A percentile compares a stretch with the other conserved stretches of the same genome.
Conservation (phyloP, 1,140 invertebrate species). For the Procambarus clarkii region DNA sequence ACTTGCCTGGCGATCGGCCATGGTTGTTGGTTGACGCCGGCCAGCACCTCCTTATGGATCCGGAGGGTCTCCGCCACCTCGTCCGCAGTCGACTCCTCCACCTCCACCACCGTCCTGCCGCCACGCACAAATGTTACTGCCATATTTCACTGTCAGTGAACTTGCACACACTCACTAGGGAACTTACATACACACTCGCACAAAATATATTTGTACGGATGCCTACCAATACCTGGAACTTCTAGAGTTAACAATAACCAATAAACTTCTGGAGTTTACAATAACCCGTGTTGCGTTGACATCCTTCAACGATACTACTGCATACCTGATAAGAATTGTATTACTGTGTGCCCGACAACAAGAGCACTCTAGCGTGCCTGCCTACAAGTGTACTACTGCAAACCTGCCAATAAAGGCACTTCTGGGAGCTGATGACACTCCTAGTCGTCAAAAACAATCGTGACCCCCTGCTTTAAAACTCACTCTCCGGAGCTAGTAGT, state of each 20-base stretch:
- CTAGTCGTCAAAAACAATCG: neutral
- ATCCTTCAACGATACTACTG: no score
- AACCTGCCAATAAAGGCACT: neutral
- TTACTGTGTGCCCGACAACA: no score
- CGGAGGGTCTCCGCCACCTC: constrained; percentile 85
- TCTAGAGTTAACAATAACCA: no score
- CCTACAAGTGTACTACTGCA: no score
- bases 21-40: constrained; percentile 91
- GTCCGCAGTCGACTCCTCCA: constrained; percentile 54
- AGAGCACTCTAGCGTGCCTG: no score
- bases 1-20: constrained; percentile 88
- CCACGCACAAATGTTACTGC: neutral
- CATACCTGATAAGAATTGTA: no score
- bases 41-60: constrained; percentile 94
- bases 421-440: neutral
- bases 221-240: no score
- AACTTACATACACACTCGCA: neutral
- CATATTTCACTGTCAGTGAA: neutral
- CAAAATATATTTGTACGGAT: no score
- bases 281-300: no score
- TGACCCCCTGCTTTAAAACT: neutral
- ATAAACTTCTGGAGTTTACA: no score
- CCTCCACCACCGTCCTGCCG: constrained; percentile 61
- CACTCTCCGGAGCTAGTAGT: constrained; percentile 61
- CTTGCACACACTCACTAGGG: neutral